phyloP scores from a whole-genome alignment of 2,888 invertebrate species.

The Quadroppia sp. region DNA sequence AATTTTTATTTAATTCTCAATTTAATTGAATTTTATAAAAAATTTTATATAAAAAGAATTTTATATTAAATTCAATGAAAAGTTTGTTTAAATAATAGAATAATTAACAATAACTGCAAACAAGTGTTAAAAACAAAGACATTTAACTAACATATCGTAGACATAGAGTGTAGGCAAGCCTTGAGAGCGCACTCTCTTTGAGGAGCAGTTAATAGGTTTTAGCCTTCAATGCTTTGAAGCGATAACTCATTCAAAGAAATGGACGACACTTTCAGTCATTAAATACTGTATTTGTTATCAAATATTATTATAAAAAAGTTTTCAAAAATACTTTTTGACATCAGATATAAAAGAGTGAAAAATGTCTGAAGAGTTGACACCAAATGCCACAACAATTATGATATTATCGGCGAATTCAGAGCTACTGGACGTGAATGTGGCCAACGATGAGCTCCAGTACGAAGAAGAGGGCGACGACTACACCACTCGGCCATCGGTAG shows the following conservation, averaged over 20 bases:
- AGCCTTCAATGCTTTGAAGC: not conserved
- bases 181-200: not conserved
- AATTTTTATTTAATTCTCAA: no score
- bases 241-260: conserved; percentile 31
- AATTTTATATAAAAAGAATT: no score
- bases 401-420: conserved; percentile 16
- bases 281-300: not conserved
- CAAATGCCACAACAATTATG: conserved; percentile 29
- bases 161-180: not conserved
- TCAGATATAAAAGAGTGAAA: not conserved
- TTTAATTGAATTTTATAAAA: no score
- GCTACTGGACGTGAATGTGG: not conserved
- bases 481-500: not conserved
- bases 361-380: conserved; percentile 5
- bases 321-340: not conserved
- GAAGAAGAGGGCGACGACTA: conserved; percentile 7
- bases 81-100: not conserved
- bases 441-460: not conserved
- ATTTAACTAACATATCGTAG: not conserved
- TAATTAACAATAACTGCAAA: not conserved
- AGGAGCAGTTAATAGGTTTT: conserved; percentile 6
- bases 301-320: not conserved
- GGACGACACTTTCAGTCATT: not conserved
- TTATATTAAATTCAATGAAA: not conserved
- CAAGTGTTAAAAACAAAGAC: not conserved